phyloP scores from a whole-genome alignment of 2,797 vertebrate genomes.

The Acanthis flammea region DNA sequence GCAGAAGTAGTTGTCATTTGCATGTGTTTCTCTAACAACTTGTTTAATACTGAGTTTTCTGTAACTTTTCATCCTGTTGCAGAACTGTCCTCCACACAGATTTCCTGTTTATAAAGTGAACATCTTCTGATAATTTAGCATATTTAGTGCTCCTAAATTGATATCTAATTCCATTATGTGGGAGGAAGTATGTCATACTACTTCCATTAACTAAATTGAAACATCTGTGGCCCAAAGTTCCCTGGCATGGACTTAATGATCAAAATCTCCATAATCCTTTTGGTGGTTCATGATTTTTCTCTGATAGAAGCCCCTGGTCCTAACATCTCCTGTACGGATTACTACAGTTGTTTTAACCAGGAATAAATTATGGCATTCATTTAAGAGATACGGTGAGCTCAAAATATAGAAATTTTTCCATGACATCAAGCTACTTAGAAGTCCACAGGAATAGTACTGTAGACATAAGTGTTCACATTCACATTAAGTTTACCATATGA shows the following conservation, averaged over 20 bases:
- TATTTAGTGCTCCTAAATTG: background rate
- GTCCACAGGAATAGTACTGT: background rate
- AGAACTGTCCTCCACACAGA: background rate
- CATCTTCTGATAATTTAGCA: background rate
- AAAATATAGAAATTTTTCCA: background rate
- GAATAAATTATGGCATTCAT: background rate
- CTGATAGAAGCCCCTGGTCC: background rate
- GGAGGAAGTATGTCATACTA: background rate
- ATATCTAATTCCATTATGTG: background rate
- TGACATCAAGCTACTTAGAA: background rate
- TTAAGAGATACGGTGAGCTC: background rate
- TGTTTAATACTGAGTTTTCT: background rate
- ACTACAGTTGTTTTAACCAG: background rate
- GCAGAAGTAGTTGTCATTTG: background rate
- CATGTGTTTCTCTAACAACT: background rate
- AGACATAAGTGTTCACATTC: background rate
- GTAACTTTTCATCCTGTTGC: background rate
- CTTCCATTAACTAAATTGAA: constrained; percentile 18
- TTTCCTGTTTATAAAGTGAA: background rate
- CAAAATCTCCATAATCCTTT: background rate
- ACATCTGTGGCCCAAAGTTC: background rate
- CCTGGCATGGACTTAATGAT: background rate
- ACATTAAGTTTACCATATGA: background rate
- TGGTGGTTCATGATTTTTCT: background rate
- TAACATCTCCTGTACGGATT: background rate